Base-by-base conservation (phyloP, 2,113 vertebrate species). In the Saccopteryx bilineata region DNA sequence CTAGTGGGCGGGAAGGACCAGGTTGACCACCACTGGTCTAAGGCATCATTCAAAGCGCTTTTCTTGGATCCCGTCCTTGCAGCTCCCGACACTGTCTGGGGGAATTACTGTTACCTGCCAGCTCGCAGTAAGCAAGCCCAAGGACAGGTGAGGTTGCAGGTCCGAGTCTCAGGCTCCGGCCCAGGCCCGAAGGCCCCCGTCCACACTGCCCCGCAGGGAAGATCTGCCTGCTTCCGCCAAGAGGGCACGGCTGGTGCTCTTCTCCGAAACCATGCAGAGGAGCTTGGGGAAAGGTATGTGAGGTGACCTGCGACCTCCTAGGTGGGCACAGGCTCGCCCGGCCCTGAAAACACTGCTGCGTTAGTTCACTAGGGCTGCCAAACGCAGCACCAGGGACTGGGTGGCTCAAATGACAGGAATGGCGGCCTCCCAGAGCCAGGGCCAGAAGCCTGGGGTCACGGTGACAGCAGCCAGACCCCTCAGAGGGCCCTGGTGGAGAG, bases 271-370 rank as follows among this genome's bases (percentile, higher is more conserved):
- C 21, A 4, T 50, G 48, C 52, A 0, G 21, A 72, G 31, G 9
- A 21, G 52, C 26, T 63, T 21, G 3, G 1, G 9, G 1, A 31
- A 81, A 63, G n/a, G 39, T 11, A 39, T 13, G 1, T 33, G 0
- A 7, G 52, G 39, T 18, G 50, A 26, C 87, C 39, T 87, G 54
- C 31, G 52, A 28, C 33, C 26, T 21, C 46, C 12, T 5, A 1
- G 26, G 39, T 10, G 48, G 50, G 13, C 1, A 2, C 71, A 81
- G 33, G 33, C n/a, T 56, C 26, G 1, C 0, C 9, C 3, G 3
- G 3, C 60, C 52, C 33, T 2, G 48, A 24, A 63, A 75, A 65
- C 11, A 21, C 65, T 0, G 15, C 78, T 50, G 1, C 2, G 7
- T 18, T 48, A 2, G 14, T 80, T 69, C 79, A 9, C 88, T 28